These are phyloP conservation scores for Strongylocentrotus purpuratus DNA, from an alignment of 35 echinoderm and acorn worm genomes.

Conservation along the genomic window DNA sequence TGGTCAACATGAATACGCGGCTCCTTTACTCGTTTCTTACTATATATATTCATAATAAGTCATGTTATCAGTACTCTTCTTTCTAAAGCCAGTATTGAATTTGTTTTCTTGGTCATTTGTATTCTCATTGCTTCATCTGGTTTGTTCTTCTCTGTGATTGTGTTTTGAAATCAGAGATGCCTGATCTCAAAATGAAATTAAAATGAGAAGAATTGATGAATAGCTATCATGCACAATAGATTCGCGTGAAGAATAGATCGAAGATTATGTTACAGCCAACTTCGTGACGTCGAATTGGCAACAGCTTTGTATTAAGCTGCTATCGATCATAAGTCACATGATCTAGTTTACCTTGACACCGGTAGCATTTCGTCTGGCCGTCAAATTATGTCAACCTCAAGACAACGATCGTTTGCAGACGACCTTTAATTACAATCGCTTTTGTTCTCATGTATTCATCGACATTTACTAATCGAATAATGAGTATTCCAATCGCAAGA, in stretches of 20 bases:
- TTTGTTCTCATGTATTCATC: neutral
- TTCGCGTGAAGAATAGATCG: neutral
- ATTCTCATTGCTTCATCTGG: neutral
- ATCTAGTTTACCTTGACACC: slow-evolving; percentile 2
- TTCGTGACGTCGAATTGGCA: neutral
- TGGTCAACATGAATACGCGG: too few species aligned
- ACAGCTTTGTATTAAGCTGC: neutral
- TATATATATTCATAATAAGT: too few species aligned
- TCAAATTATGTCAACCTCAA: neutral
- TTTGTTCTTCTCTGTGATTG: neutral
- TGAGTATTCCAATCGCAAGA: neutral
- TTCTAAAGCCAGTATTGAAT: too few species aligned
- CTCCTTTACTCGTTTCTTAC: too few species aligned
- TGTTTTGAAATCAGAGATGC: neutral
- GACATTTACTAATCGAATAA: neutral
- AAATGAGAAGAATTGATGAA: neutral
- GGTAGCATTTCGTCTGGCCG: neutral
- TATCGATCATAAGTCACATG: slow-evolving; percentile 3
- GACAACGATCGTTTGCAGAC: neutral
- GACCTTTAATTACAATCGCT: neutral
- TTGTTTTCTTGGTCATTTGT: neutral
- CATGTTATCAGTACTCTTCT: too few species aligned
- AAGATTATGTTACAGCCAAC: neutral
- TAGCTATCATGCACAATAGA: neutral
- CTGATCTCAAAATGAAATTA: neutral